Conservation (phyloP, 2,888 invertebrate species). For the Lobophora halterata region DNA sequence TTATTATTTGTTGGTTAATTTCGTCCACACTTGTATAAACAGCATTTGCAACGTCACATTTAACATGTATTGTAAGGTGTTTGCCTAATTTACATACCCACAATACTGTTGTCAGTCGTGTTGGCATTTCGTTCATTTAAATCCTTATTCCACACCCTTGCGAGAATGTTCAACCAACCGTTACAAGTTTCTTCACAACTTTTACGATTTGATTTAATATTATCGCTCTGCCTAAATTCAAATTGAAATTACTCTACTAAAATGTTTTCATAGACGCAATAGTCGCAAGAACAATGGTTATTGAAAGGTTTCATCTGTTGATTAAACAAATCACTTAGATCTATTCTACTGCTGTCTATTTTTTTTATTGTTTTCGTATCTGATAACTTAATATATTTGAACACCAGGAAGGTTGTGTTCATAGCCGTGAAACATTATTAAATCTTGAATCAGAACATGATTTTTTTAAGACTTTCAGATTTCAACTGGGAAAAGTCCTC, state of each 20-base stretch:
- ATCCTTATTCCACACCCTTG: conserved; percentile 21
- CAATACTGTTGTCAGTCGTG: conserved; percentile 15
- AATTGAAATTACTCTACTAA: conserved; percentile 25
- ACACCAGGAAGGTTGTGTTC: too few relatives aligned
- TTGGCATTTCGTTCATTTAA: conserved; percentile 23
- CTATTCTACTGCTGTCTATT: not conserved
- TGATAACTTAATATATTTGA: not conserved
- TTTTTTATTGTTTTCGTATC: conserved; percentile 5
- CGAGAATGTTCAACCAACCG: too few relatives aligned
- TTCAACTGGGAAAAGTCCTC: too few relatives aligned
- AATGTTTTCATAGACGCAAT: conserved; percentile 19
- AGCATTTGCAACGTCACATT: conserved; percentile 29
- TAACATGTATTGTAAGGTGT: conserved; percentile 31
- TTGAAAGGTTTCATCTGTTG: conserved; percentile 16
- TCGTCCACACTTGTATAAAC: conserved; percentile 37
- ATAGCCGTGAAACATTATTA: too few relatives aligned
- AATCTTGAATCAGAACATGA: too few relatives aligned
- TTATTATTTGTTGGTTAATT: conserved; percentile 10
- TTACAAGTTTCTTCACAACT: conserved; percentile 17
- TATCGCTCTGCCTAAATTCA: conserved; percentile 25
- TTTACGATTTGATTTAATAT: conserved; percentile 20
- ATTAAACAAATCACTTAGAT: conserved; percentile 12
- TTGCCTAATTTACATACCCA: conserved; percentile 33
- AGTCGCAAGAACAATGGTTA: conserved; percentile 26
- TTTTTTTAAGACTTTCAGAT: too few relatives aligned